phyloP scores from a whole-genome alignment of 1,140 invertebrate genomes.

The Delia radicum region DNA sequence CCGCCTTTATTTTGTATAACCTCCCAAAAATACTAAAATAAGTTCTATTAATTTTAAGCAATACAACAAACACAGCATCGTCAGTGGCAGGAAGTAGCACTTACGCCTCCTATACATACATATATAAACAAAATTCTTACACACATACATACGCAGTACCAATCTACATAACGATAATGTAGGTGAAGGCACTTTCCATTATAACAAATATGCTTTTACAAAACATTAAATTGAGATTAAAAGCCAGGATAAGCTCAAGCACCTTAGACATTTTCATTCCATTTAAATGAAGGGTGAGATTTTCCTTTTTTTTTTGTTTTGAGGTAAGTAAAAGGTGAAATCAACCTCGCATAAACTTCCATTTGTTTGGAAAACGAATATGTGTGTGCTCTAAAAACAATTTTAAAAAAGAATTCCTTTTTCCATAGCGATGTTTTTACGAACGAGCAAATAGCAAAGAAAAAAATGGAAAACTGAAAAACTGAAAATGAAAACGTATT shows the following conservation, averaged over 20 bases:
- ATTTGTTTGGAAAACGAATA: slow-evolving; percentile 11
- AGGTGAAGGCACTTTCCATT: slow-evolving; percentile 34
- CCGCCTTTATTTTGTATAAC: neutral
- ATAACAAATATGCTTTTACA: slow-evolving; percentile 26
- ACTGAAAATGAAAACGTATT: slow-evolving; percentile 11
- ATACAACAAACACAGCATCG: slow-evolving; percentile 6
- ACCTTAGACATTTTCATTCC: slow-evolving; percentile 11
- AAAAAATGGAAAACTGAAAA: neutral
- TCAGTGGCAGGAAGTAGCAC: neutral
- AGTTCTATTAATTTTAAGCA: neutral
- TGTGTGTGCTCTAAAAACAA: neutral
- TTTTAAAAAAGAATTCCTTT: neutral
- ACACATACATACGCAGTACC: neutral
- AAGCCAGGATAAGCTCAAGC: slow-evolving; percentile 28
- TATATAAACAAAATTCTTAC: neutral
- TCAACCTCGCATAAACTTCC: slow-evolving; percentile 1
- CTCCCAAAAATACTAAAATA: neutral
- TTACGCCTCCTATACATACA: neutral
- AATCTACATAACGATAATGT: slow-evolving; percentile 22
- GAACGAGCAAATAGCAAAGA: neutral
- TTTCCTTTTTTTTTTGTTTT: no score
- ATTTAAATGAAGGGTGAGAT: neutral
- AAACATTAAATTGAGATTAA: slow-evolving; percentile 33
- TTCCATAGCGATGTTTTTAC: neutral
- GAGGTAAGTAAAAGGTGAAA: neutral